Conservation (phyloP, 2,113 vertebrate genomes). For the Plestiodon gilberti region DNA sequence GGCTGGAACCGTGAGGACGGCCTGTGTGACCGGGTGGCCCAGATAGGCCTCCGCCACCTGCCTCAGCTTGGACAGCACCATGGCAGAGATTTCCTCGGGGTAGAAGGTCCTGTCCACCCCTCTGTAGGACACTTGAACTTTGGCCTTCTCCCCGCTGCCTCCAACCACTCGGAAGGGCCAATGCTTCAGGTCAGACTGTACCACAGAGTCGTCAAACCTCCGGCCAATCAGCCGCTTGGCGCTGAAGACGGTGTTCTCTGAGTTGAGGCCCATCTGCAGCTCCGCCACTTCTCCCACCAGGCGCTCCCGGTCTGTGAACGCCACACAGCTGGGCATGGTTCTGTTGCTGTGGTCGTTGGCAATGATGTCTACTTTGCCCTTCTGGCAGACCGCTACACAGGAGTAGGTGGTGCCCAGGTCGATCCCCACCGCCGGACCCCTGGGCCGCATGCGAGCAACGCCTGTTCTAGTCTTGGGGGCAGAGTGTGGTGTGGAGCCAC, state of each 20-base stretch:
- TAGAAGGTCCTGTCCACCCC: not conserved
- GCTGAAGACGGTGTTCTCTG: rapidly evolving
- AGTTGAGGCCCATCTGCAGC: not conserved
- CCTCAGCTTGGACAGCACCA: slow-evolving; percentile 35
- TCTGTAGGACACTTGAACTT: not conserved
- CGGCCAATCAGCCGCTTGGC: rapidly evolving
- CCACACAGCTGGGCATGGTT: not conserved
- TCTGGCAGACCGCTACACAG: not conserved
- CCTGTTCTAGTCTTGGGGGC: not conserved
- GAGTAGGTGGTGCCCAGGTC: slow-evolving; percentile 1
- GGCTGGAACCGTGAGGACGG: slow-evolving; percentile 7
- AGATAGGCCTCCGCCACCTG: slow-evolving; percentile 25
- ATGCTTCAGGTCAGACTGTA: not conserved
- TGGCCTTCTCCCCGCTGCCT: rapidly evolving
- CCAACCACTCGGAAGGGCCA: rapidly evolving
- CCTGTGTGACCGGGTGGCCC: slow-evolving; percentile 14
- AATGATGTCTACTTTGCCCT: not conserved
- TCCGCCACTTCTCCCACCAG: not conserved
- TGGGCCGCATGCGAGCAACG: not conserved
- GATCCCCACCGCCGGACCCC: not conserved
- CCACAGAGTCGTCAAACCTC: too few species aligned
- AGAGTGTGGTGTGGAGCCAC: not conserved
- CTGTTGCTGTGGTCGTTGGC: not conserved
- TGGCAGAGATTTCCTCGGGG: not conserved
- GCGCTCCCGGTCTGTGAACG: not conserved